A percentile compares a stretch with the other conserved stretches of the same genome.
Evolutionary conservation across 2,797 vertebrate genomes (phyloP).

Genomic region (Gallinago nigripennis): DNA sequence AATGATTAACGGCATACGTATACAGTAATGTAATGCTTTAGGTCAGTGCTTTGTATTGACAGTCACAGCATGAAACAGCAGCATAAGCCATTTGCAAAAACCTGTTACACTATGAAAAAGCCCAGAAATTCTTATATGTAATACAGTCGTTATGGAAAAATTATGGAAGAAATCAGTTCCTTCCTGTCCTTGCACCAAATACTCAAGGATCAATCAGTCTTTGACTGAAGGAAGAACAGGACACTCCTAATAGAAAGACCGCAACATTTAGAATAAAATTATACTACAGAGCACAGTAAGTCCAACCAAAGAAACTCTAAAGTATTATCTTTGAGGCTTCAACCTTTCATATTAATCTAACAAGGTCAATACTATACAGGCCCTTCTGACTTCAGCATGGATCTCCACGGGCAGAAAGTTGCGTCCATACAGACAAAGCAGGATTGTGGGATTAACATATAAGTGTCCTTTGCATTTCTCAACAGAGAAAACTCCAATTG

Average conservation of each 20-base stretch:
- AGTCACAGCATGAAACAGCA: neutral
- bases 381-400: neutral
- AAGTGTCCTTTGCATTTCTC: neutral
- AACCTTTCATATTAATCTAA: neutral
- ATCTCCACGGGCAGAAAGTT: neutral
- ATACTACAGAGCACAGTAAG: neutral
- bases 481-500: neutral
- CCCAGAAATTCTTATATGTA: neutral
- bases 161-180: neutral
- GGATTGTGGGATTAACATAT: neutral
- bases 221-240: neutral
- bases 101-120: neutral
- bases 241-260: neutral
- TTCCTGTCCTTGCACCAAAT: neutral
- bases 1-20: neutral
- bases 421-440: neutral
- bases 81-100: neutral
- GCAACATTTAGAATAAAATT: neutral
- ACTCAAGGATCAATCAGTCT: neutral
- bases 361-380: neutral
- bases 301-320: neutral
- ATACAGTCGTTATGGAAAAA: neutral
- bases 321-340: neutral
- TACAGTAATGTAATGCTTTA: neutral
- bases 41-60: neutral